Evolutionary conservation across 2,888 invertebrate species (phyloP), one percentile per base, ranked within the genome.

Genomic region (Phasia obesa): DNA sequence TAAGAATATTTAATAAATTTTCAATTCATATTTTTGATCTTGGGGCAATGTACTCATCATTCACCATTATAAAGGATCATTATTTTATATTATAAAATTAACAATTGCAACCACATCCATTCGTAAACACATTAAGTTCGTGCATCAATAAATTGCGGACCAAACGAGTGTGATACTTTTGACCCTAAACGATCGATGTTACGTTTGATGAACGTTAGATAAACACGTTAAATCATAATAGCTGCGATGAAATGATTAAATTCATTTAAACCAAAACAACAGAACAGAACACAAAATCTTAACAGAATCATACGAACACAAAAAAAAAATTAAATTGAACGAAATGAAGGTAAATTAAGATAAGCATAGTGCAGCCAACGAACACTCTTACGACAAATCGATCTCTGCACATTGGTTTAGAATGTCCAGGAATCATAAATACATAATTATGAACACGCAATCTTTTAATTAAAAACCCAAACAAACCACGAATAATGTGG

Each of bases 151-250:
- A 65, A 64, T 64, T 67, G 55, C 9, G 25, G 65, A 3, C 38
- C 59, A 3, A 49, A n/a, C 35, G 75, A 44, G 62, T 70, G 64
- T 73, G 69, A 62, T 78, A 64, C 74, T 69, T 69, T 62, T 75
- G 70, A 82, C 82, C 77, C 47, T 70, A 49, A 67, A 67, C 67
- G 67, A 62, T 67, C 53, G 35, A 49, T 73, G 71, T 71, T 38
- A 60, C n/a, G n/a, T n/a, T n/a, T n/a, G n/a, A n/a, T n/a, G n/a
- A n/a, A n/a, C n/a, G n/a, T n/a, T n/a, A n/a, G 60, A 71, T 70
- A 79, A 64, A 73, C 64, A 79, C 73, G 57, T 65, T 65, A 59
- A 65, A 65, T 27, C 55, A 70, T 59, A 60, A 71, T 55, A n/a
- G 55, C 17, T 70, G 53, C 53, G 62, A 64, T 78, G 62, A 64